Base-by-base conservation (phyloP, 2,113 vertebrate genomes). In the Holacanthus passer region DNA sequence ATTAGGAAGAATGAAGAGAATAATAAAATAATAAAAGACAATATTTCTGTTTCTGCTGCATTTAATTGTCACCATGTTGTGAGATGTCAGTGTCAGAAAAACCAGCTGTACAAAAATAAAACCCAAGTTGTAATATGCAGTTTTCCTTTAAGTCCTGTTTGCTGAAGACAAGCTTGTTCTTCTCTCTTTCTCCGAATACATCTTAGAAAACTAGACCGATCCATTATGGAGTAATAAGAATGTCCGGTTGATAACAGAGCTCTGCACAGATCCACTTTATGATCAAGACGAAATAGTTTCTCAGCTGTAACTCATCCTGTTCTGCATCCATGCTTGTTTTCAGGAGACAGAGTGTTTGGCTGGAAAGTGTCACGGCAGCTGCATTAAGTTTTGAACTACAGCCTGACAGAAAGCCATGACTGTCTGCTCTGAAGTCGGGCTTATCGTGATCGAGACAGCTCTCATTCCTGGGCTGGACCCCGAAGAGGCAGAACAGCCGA, bases 401-500 rank as follows among this genome's bases (percentile, higher is more conserved):
- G 58, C 20, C 65, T 74, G 17, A 39, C 20, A 53, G n/a, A 67
- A 13, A 5, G 59, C 14, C 20, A 39, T 31, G 63, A 13, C 66
- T 27, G 29, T 70, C 2, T 13, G 35, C 35, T 52, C 16, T 43
- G 59, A 70, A 53, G 69, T 69, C 5, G 1, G 55, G 32, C 45
- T 81, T 60, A 29, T 73, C 9, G 16, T 43, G 53, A 22, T 43
- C 35, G 69, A 76, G 63, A 53, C 31, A n/a, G 73, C 64, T 67
- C 65, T 71, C 66, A 55, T 64, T 85, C 37, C 58, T 64, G 79
- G n/a, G 77, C 63, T 72, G 63, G 47, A 72, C 37, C 22, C 59
- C 13, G n/a, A 41, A 75, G 58, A 72, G 70, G 62, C 50, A 63
- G 79, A 82, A 89, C 91, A 91, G 90, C 82, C 69, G 87, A 86